Evolutionary conservation across 2,113 vertebrate genomes (phyloP), one percentile per base, ranked within the genome.

Genomic region (Brachionichthys hirsutus): DNA sequence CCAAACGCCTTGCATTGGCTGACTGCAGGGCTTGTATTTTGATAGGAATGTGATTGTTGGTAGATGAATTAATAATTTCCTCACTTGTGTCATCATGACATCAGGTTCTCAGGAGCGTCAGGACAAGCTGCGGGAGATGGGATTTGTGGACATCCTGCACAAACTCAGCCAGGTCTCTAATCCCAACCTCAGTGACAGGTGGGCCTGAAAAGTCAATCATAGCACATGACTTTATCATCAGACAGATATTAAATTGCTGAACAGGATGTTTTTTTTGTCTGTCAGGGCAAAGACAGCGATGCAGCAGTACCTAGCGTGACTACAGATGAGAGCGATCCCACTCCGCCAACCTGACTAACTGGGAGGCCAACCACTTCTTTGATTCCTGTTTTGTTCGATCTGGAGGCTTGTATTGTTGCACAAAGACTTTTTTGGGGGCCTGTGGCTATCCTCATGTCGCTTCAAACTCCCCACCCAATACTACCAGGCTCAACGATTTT

Each of bases 231-330:
- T 0, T 3, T 15, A 13, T 19, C 9, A 10, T 46, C 13, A 14
- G 15, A 41, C 11, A 2, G 4, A n/a, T 9, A 1, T 12, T 52
- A 4, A 43, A 13, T 3, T 2, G 36, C 13, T 47, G 20, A 43
- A 4, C 17, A 1, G 34, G n/a, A 17, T 76, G 4, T n/a, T 42
- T 17, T 30, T 0, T 75, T 42, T 63, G 12, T 80, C 2, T 63
- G 3, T 62, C 92, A 99, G 97, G 90, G 97, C 97, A 55, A 99
- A 99, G 93, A 98, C 92, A 50, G 95, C 97, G 69, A 93, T 99
- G 92, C 95, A 98, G 91, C 97, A 99, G 92, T 99, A 98, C 86
- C 92, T 98, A 74, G 96, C 95, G 67, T 99, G 95, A 99, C 88
- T 64, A 81, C 91, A 81, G 74, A 24, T 86, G 86, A 81, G 86